Percentiles rank a stretch among this genome's conserved stretches.
These are phyloP conservation scores for Tipula vernalis DNA, from an alignment of 2,888 invertebrate species.

Conservation along the genomic window DNA sequence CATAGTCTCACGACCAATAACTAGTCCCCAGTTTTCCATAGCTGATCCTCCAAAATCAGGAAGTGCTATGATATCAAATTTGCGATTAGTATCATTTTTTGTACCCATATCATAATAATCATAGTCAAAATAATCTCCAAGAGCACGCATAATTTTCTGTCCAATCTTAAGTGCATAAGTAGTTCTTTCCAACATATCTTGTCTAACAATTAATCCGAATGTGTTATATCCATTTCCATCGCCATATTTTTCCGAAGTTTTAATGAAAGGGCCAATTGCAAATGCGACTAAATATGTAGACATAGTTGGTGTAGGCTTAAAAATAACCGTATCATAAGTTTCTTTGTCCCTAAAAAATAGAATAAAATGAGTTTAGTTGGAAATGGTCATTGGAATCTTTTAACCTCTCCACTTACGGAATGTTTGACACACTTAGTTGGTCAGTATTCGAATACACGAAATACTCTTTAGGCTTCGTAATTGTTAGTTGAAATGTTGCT, in stretches of 20 bases:
- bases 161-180: constrained; percentile 63
- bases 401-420: neutral
- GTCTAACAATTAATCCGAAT: constrained; percentile 25
- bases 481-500: constrained; percentile 49
- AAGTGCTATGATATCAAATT: constrained; percentile 78
- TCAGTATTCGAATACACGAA: constrained; percentile 34
- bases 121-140: constrained; percentile 57
- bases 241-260: constrained; percentile 17
- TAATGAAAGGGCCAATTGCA: constrained; percentile 49
- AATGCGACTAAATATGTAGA: constrained; percentile 71
- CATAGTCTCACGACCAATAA: constrained; percentile 44
- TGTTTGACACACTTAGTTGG: neutral
- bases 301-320: constrained; percentile 47
- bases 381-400: neutral
- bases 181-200: constrained; percentile 33
- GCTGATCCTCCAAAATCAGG: constrained; percentile 75
- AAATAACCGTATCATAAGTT: constrained; percentile 24
- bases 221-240: constrained; percentile 41
- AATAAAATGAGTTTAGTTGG: neutral
- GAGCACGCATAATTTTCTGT: constrained; percentile 40
- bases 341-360: neutral
- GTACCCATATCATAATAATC: constrained; percentile 41
- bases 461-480: constrained; percentile 25
- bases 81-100: constrained; percentile 44
- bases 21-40: constrained; percentile 91